Conservation (phyloP, 2,797 vertebrate genomes). For the Pantherophis vulpinus region DNA sequence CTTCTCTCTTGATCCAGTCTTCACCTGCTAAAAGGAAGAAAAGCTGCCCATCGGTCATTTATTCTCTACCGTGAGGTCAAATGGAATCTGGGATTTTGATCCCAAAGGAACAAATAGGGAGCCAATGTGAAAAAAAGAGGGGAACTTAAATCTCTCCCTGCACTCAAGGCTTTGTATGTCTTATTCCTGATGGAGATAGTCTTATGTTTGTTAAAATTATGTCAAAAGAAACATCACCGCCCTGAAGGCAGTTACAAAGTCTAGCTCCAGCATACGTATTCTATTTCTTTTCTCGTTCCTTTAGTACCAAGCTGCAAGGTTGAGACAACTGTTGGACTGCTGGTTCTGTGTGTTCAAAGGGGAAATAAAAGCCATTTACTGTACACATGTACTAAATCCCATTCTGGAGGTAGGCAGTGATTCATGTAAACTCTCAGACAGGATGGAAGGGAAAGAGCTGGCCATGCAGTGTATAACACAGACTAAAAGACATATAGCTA, state of each 20-base stretch:
- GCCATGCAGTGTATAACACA: not conserved
- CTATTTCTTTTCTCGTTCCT: not conserved
- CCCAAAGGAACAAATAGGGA: not conserved
- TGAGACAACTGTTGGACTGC: not conserved
- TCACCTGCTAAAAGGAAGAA: slow-evolving; percentile 2
- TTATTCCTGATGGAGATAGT: not conserved
- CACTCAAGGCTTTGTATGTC: not conserved
- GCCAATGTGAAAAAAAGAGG: not conserved
- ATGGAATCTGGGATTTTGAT: not conserved
- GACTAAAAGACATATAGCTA: not conserved
- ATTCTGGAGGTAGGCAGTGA: not conserved
- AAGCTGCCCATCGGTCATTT: not conserved
- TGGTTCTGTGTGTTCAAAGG: not conserved
- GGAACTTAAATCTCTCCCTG: not conserved
- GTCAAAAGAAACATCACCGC: not conserved
- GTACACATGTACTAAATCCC: not conserved
- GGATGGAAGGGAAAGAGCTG: not conserved
- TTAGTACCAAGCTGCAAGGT: not conserved
- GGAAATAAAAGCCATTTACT: not conserved
- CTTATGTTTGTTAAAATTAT: not conserved
- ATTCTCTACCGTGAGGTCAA: not conserved
- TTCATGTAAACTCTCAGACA: not conserved
- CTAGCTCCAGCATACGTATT: not conserved
- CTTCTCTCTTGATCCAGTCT: slow-evolving; percentile 4
- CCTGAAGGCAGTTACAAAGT: not conserved